Evolutionary conservation across 2,888 invertebrate species (phyloP).

Genomic region (Eremobia ochroleuca): DNA sequence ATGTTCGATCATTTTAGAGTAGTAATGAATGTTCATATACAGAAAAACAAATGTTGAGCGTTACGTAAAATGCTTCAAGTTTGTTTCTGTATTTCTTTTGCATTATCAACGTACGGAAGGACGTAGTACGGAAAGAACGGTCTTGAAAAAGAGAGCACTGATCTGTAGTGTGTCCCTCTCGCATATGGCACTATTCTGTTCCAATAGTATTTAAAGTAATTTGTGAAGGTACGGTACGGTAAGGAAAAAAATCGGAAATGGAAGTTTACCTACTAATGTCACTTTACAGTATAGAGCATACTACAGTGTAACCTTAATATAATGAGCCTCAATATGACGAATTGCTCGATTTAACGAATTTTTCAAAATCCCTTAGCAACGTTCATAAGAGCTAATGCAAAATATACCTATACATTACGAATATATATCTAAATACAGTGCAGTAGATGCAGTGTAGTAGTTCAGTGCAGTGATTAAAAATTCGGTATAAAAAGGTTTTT

Average conservation of each 20-base stretch:
- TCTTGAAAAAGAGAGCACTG: background rate
- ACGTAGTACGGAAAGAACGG: background rate
- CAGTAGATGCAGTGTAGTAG: too few relatives aligned
- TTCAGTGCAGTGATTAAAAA: too few relatives aligned
- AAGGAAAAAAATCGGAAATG: background rate
- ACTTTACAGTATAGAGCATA: too few relatives aligned
- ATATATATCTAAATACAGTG: too few relatives aligned
- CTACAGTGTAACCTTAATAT: too few relatives aligned
- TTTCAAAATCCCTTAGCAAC: too few relatives aligned
- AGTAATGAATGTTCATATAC: background rate
- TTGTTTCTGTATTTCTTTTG: background rate
- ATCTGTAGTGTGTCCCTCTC: background rate
- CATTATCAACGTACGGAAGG: background rate
- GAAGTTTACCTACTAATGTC: background rate
- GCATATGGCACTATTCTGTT: background rate
- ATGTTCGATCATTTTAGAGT: background rate
- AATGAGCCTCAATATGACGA: too few relatives aligned
- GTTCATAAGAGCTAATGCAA: too few relatives aligned
- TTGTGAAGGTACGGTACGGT: background rate
- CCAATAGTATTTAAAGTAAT: background rate
- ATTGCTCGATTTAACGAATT: too few relatives aligned
- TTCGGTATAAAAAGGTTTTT: too few relatives aligned
- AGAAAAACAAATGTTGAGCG: background rate
- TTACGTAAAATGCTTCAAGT: too few relatives aligned
- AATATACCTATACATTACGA: too few relatives aligned